These are phyloP conservation scores for Orussus abietinus DNA, from an alignment of 1,140 invertebrate species.

Conservation along the genomic window DNA sequence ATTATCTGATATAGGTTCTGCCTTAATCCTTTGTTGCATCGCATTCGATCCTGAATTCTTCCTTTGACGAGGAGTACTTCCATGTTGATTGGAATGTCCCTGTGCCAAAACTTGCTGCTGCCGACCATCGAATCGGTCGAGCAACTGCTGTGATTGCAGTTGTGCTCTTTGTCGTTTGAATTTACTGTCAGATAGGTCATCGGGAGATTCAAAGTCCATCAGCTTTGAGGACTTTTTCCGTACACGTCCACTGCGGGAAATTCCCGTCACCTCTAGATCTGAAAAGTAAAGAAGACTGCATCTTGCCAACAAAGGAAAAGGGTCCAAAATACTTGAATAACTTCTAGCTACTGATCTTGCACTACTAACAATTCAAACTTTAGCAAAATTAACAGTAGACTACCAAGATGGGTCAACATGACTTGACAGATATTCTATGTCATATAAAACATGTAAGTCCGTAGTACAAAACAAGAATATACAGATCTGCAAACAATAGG, in stretches of 20 bases:
- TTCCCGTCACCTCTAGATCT: conserved; percentile 79
- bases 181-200: conserved; percentile 61
- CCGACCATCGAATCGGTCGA: conserved; percentile 41
- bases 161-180: conserved; percentile 45
- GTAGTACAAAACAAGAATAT: too few species aligned
- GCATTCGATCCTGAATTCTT: conserved; percentile 39
- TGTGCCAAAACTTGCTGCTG: conserved; percentile 21
- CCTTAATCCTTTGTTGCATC: conserved; percentile 31
- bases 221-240: conserved; percentile 92
- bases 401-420: too few species aligned
- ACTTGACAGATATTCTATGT: too few species aligned
- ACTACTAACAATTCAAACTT: conserved; percentile 23
- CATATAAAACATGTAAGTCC: too few species aligned
- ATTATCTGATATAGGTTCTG: conserved; percentile 46
- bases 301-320: conserved; percentile 39
- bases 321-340: conserved; percentile 27
- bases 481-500: too few species aligned
- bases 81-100: conserved; percentile 15
- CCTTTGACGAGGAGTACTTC: conserved; percentile 20
- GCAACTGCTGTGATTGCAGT: conserved; percentile 43
- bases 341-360: not conserved
- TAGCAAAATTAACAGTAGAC: not conserved
- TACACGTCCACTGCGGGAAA: conserved; percentile 82
- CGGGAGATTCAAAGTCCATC: conserved; percentile 86
- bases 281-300: conserved; percentile 43